Conservation (phyloP, 2,113 vertebrate species). For the Oxygymnocypris stewartii region DNA sequence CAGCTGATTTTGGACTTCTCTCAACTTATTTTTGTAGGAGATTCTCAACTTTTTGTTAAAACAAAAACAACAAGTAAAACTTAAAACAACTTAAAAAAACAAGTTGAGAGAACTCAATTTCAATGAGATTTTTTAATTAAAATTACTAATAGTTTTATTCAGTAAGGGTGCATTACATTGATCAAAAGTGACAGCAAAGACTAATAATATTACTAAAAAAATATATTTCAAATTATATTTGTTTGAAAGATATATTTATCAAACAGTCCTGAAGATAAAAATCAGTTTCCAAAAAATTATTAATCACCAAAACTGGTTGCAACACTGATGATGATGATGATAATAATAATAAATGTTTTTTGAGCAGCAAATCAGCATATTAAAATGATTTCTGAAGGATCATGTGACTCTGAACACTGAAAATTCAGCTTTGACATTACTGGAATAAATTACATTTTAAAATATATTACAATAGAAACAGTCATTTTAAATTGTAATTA, state of each 20-base stretch:
- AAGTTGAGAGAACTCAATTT: too few relatives aligned
- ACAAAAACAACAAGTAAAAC: too few relatives aligned
- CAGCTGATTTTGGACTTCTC: too few relatives aligned
- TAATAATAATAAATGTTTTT: background rate
- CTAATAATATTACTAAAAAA: too few relatives aligned
- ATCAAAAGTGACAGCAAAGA: too few relatives aligned
- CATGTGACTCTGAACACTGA: background rate
- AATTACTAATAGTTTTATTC: too few relatives aligned
- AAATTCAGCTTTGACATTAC: background rate
- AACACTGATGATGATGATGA: background rate
- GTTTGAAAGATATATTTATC: background rate
- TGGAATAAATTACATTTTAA: background rate
- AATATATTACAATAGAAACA: background rate
- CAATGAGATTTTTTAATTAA: too few relatives aligned
- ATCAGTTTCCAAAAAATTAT: background rate
- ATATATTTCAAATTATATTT: background rate
- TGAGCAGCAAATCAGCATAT: background rate
- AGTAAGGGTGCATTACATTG: too few relatives aligned
- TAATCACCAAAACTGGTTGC: background rate
- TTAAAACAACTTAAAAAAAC: too few relatives aligned
- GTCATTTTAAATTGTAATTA: background rate
- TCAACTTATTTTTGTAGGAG: too few relatives aligned
- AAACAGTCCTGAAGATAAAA: background rate
- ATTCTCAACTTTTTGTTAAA: too few relatives aligned
- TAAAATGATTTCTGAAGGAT: background rate